Evolutionary conservation across 2,888 invertebrate genomes (phyloP).

Genomic region (Nyleta sp.): DNA sequence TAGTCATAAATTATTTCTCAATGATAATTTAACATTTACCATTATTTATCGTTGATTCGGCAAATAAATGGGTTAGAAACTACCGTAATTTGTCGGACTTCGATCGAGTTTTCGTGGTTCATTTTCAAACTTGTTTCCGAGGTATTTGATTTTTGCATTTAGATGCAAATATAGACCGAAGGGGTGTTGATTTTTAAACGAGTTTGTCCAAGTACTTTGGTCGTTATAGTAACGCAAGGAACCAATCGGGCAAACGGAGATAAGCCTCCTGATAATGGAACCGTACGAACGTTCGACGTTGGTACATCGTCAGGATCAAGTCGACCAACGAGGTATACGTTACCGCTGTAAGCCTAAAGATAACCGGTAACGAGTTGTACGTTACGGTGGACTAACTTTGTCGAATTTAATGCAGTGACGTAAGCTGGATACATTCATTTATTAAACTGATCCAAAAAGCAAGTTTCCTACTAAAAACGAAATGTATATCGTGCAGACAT

Average conservation of each 20-base stretch:
- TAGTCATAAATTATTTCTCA: too few relatives aligned
- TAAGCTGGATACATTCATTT: slow-evolving; percentile 17
- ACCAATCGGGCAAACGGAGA: slow-evolving; percentile 73
- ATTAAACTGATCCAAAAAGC: not conserved
- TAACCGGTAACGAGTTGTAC: slow-evolving; percentile 68
- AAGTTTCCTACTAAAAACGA: too few relatives aligned
- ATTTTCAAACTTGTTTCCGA: too few relatives aligned
- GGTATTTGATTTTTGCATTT: too few relatives aligned
- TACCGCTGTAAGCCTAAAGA: slow-evolving; percentile 69
- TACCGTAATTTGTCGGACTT: too few relatives aligned
- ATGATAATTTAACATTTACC: too few relatives aligned
- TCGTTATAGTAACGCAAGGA: slow-evolving; percentile 68
- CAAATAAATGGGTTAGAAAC: too few relatives aligned
- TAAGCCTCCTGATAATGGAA: slow-evolving; percentile 75
- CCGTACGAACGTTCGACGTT: slow-evolving; percentile 67
- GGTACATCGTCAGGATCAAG: slow-evolving; percentile 68
- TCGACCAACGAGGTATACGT: slow-evolving; percentile 62
- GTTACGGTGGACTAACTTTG: slow-evolving; percentile 30
- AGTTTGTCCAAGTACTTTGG: slow-evolving; percentile 3
- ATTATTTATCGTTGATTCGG: too few relatives aligned
- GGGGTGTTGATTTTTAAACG: too few relatives aligned
- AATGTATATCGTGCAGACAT: too few relatives aligned
- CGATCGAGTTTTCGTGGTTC: too few relatives aligned
- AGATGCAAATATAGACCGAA: too few relatives aligned
- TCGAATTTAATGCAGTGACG: slow-evolving; percentile 13